Base-by-base conservation (phyloP, 1,140 invertebrate genomes). In the Platorchestia sp. region DNA sequence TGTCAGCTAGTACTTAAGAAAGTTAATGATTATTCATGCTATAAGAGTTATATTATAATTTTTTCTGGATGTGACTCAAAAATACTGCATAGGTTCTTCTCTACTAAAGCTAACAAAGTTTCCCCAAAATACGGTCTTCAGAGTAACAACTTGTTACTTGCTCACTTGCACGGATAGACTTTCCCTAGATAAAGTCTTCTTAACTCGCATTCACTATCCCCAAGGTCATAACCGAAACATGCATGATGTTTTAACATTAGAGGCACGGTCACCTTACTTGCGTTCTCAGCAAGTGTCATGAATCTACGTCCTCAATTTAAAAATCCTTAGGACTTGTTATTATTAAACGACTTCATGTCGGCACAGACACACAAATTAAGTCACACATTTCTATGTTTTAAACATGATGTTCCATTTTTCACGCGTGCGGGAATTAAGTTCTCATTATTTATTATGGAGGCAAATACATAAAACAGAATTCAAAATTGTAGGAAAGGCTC, bases 201-300 rank as follows among this genome's bases (percentile, higher is more conserved):
- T 10, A 75, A 75, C 59, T 19, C 14, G 59, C 14, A 27, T 36
- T 75, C 59, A 19, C 59, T 75, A 75, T 36, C 59, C 36, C 59
- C 36, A 75, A 10, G 10, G 59, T 75, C 22, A 90, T 90, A 36
- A 45, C 41, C 5, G 41, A 90, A 45, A 90, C 87, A 90, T 90
- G 87, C 59, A 75, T 75, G 87, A 90, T 90, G 16, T 42, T 90
- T 90, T 90, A 43, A 90, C 41, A 42, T 43, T 90, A 90, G 87
- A 90, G 87, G 87, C 87, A 90, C 87, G 87, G 44, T 41, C 36
- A 90, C 19, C 87, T 43, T 90, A 43, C 41, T 90, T 43, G 14
- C 41, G 27, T 43, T 44, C 14, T 90, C 87, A 90, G 87, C 42
- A 42, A 43, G 87, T 90, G 42, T 90, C 87, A 90, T 41, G 42